Evolutionary conservation across 1,140 invertebrate species (phyloP), one percentile per base, ranked within the genome.

Genomic region (Parapsyche elsis): DNA sequence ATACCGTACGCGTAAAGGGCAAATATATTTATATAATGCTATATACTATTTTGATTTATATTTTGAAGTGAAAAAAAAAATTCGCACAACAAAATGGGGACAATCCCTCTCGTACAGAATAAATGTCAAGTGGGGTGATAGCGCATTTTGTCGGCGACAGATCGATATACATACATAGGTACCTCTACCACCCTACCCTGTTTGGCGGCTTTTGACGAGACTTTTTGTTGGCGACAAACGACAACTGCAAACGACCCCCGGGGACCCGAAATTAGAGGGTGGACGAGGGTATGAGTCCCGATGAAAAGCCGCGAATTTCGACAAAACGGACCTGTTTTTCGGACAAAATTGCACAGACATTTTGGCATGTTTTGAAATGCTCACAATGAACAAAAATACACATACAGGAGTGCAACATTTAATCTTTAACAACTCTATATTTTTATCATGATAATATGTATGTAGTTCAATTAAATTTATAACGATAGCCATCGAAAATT

Each of bases 201-300:
- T 53, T 67, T 26, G 64, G 64, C 2, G 64, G 21, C 19, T 67
- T 67, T 67, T 67, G 64, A 67, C 64, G 64, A 67, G 64, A 67
- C 64, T 67, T 67, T 67, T 67, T 67, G 64, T 67, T 67, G 64
- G 64, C 64, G 23, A 67, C 64, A 67, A 26, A 67, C 64, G 64
- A 67, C 64, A 67, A 26, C 64, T 23, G 64, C 19, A 67, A 67
- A 67, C 64, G 64, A 67, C 64, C 64, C 23, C 64, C 64, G 19
- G 24, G 64, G 64, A 67, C 24, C 30, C 21, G 64, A 67, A 67
- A 67, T 67, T 67, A 67, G 64, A 26, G 64, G 64, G 64, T 23
- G 16, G 49, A 53, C 16, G 10, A 12, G 49, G 16, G 49, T 16
- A 2, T 14, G 49, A 53, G 49, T 14, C 12, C 49, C 9, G 21